Evolutionary conservation across 2,888 invertebrate species (phyloP).

Genomic region (Napeogenes sylphis): DNA sequence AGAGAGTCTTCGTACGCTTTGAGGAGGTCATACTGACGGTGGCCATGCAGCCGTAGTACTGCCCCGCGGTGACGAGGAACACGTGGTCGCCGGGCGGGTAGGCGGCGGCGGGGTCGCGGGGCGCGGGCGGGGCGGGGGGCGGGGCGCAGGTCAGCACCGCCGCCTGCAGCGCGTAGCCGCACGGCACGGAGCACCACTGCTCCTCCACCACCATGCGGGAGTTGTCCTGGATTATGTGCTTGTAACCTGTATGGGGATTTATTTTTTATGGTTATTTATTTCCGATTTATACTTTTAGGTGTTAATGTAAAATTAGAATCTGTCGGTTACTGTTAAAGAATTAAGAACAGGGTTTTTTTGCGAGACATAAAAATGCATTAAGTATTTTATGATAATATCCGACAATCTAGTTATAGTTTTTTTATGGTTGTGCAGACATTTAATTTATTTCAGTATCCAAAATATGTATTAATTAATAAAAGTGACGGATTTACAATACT

Average conservation of each 20-base stretch:
- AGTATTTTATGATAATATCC: too few relatives aligned
- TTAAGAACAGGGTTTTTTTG: too few relatives aligned
- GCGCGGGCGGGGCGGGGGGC: conserved; percentile 41
- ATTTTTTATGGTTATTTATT: neutral
- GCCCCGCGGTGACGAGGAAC: conserved; percentile 85
- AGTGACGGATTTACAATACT: too few relatives aligned
- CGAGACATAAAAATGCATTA: too few relatives aligned
- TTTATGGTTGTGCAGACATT: too few relatives aligned
- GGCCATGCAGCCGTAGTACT: conserved; percentile 89
- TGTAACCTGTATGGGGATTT: conserved; percentile 47
- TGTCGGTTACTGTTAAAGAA: too few relatives aligned
- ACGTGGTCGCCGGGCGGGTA: conserved; percentile 83
- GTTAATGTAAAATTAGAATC: too few relatives aligned
- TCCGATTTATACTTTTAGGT: too few relatives aligned
- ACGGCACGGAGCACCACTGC: conserved; percentile 81
- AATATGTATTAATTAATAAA: too few relatives aligned
- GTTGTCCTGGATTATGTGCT: conserved; percentile 75
- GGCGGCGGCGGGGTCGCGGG: conserved; percentile 61
- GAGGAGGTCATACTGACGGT: conserved; percentile 71
- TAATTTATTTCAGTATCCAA: too few relatives aligned
- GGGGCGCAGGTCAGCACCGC: conserved; percentile 55
- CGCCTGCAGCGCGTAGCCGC: conserved; percentile 84
- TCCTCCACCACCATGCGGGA: conserved; percentile 81
- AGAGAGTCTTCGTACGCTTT: too few relatives aligned
- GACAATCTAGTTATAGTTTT: too few relatives aligned